These are phyloP conservation scores for Sycophaga agraensis DNA, from an alignment of 1,140 invertebrate species.

Conservation along the genomic window DNA sequence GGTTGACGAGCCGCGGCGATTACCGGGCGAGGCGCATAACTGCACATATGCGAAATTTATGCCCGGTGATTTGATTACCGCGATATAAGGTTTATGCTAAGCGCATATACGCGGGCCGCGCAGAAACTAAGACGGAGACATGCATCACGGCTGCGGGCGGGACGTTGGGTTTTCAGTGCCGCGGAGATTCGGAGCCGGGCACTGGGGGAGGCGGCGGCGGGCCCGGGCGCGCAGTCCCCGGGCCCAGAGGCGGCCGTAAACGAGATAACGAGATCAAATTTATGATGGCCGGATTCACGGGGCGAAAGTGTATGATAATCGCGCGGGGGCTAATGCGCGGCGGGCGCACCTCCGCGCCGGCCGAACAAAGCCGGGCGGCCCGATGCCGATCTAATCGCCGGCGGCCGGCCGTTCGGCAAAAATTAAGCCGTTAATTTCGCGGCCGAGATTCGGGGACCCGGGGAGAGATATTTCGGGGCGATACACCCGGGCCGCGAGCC, in stretches of 20 bases:
- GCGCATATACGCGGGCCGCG: slow-evolving; percentile 30
- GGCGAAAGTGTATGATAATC: slow-evolving; percentile 56
- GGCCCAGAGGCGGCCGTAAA: slow-evolving; percentile 44
- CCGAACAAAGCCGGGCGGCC: too few relatives aligned
- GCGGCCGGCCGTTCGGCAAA: slow-evolving; percentile 21
- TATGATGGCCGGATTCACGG: slow-evolving; percentile 51
- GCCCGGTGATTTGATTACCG: slow-evolving; percentile 56
- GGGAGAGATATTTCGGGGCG: slow-evolving; percentile 14
- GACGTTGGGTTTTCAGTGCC: slow-evolving; percentile 22
- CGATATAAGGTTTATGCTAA: slow-evolving; percentile 56
- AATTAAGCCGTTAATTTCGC: slow-evolving; percentile 30
- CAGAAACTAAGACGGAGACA: slow-evolving; percentile 49
- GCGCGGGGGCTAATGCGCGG: slow-evolving; percentile 50
- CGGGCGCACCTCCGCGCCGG: slow-evolving; percentile 3
- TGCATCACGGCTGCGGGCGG: slow-evolving; percentile 54
- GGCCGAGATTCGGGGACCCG: slow-evolving; percentile 9
- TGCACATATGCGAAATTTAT: slow-evolving; percentile 55
- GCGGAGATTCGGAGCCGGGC: slow-evolving; percentile 22
- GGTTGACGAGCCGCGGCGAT: slow-evolving; percentile 14
- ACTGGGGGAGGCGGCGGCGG: slow-evolving; percentile 24
- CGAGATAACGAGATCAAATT: slow-evolving; percentile 61
- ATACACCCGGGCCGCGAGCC: slow-evolving; percentile 5
- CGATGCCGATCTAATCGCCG: slow-evolving; percentile 23
- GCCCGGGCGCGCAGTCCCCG: slow-evolving; percentile 34
- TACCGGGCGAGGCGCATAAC: slow-evolving; percentile 40